Conservation (phyloP, 1,140 invertebrate genomes). For the Cheumatopsyche charites region DNA sequence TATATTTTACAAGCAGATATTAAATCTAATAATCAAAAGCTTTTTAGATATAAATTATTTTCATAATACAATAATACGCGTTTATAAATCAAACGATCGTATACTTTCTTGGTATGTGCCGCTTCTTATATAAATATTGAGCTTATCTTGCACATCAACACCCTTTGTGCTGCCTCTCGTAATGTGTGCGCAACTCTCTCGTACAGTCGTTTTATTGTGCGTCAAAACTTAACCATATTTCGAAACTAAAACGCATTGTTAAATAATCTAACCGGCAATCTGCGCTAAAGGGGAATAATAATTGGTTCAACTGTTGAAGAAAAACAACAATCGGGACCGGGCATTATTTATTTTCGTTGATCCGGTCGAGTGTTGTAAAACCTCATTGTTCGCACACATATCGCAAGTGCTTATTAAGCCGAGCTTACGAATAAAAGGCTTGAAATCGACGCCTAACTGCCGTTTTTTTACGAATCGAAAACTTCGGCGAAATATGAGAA, state of each 20-base stretch:
- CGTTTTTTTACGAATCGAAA: slow-evolving; percentile 8
- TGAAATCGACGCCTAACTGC: slow-evolving; percentile 27
- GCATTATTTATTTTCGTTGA: slow-evolving; percentile 1
- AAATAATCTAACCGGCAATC: slow-evolving; percentile 44
- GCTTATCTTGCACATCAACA: slow-evolving; percentile 11
- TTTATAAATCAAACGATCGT: no score
- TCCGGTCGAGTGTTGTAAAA: slow-evolving; percentile 26
- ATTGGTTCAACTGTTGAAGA: slow-evolving; percentile 32
- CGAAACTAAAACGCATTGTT: slow-evolving; percentile 29
- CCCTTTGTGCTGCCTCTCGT: slow-evolving; percentile 2
- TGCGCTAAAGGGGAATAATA: slow-evolving; percentile 43
- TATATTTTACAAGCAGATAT: no score
- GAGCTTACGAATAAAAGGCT: slow-evolving; percentile 20
- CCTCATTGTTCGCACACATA: slow-evolving; percentile 35
- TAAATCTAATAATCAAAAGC: no score
- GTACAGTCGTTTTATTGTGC: slow-evolving; percentile 2
- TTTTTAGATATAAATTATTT: no score
- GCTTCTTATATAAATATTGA: neutral
- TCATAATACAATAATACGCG: no score
- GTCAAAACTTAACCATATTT: slow-evolving; percentile 21
- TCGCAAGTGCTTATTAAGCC: slow-evolving; percentile 38
- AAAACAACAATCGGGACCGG: slow-evolving; percentile 30
- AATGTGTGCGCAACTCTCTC: neutral
- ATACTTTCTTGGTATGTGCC: no score
- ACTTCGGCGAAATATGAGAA: slow-evolving; percentile 2